Evolutionary conservation across 2,797 vertebrate species (phyloP), one percentile per base, ranked within the genome.

Genomic region (Fistularia commersonii): DNA sequence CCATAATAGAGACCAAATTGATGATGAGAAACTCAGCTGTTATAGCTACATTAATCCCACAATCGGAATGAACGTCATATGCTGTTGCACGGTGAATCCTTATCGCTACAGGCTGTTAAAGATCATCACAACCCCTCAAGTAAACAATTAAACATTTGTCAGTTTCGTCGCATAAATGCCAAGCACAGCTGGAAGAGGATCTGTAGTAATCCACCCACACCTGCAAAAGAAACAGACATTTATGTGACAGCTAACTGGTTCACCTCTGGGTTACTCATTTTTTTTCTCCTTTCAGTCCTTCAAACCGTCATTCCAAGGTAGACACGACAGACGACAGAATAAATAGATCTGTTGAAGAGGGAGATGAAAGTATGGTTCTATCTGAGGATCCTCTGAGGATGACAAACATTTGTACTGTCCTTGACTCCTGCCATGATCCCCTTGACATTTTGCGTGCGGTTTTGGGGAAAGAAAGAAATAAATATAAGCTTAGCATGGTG

Each of bases 341-440:
- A 67, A 76, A 77, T 53, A 66, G 59, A 81, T 75, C 42, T 54
- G 52, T 34, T 79, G 65, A 80, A 86, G 76, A 79, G 73, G 54
- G 42, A 15, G 47, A 70, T 76, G 52, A 69, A 82, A 69, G 55
- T 38, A 53, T 57, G 44, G 23, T 61, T 64, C 60, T 32, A 47
- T 55, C 32, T 75, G 57, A 68, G 75, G 70, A 62, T 70, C 64
- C 54, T 61, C 74, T 64, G 36, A 59, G 48, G 61, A 63, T 48
- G 69, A 79, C 67, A 74, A 72, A 76, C 66, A 71, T 68, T 57
- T 69, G 48, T 48, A 10, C 47, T 10, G 35, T 58, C 47, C 55
- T 69, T 69, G 63, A 69, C 54, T 58, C 33, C 3, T 1, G 34
- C 41, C 12, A 11, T 49, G 43, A 54, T 13, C 35, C 14, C 36